These are phyloP conservation scores for Noctua pronuba DNA, from an alignment of 2,888 invertebrate genomes.

Conservation along the genomic window DNA sequence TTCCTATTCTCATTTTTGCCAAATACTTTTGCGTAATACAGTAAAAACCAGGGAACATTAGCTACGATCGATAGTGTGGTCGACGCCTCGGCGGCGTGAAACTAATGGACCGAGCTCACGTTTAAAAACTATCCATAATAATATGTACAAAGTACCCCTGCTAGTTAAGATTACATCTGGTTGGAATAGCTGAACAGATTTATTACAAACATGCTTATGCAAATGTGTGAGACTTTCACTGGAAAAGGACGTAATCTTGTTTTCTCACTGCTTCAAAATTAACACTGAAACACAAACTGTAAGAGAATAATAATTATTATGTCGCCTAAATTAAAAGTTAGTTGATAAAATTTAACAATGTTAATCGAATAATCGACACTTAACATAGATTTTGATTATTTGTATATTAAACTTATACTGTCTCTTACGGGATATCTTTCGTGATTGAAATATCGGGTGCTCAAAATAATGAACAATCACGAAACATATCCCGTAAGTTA, in stretches of 20 bases:
- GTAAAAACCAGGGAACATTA: conserved; percentile 72
- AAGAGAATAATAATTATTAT: not conserved
- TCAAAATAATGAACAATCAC: too few species aligned
- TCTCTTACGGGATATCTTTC: too few species aligned
- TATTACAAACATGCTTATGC: conserved; percentile 22
- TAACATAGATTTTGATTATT: not conserved
- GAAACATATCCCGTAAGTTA: too few species aligned
- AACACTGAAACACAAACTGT: not conserved
- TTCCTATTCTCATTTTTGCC: conserved; percentile 28
- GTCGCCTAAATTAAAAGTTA: not conserved
- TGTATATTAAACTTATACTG: too few species aligned
- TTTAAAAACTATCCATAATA: conserved; percentile 69
- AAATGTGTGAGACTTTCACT: conserved; percentile 14
- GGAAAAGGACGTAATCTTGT: not conserved
- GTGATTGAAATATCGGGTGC: too few species aligned
- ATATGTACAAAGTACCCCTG: conserved; percentile 38
- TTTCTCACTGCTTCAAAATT: conserved; percentile 6
- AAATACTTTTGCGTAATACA: conserved; percentile 50
- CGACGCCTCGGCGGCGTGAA: conserved; percentile 67
- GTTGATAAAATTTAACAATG: conserved; percentile 3
- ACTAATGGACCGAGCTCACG: conserved; percentile 73
- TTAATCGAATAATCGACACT: conserved; percentile 3
- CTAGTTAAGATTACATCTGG: conserved; percentile 47
- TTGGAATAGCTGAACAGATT: conserved; percentile 34
- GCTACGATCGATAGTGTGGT: conserved; percentile 72